Evolutionary conservation across 2,888 invertebrate species (phyloP).

Genomic region (Hyles lineata): DNA sequence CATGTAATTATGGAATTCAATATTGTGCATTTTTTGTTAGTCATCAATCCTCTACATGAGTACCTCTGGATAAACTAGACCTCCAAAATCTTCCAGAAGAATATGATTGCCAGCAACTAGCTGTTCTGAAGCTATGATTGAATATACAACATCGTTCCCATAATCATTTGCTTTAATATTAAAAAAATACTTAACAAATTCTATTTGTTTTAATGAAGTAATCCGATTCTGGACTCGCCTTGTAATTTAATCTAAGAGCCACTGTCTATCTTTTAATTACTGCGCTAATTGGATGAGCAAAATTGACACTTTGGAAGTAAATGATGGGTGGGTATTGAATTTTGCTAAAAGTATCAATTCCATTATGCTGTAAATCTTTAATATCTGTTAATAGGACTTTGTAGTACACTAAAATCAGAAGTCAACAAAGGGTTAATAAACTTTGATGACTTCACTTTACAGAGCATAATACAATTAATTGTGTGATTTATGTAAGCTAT

Average conservation of each 20-base stretch:
- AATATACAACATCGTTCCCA: neutral
- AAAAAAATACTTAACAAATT: slow-evolving; percentile 23
- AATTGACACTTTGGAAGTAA: slow-evolving; percentile 46
- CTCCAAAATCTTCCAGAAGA: no score
- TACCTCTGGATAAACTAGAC: no score
- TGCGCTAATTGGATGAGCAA: slow-evolving; percentile 54
- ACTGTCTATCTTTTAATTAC: slow-evolving; percentile 49
- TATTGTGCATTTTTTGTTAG: no score
- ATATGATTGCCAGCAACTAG: no score
- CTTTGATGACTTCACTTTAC: neutral
- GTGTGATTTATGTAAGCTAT: neutral
- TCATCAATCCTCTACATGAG: no score
- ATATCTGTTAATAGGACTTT: slow-evolving; percentile 2
- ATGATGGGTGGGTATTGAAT: slow-evolving; percentile 38
- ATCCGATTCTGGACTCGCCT: slow-evolving; percentile 25
- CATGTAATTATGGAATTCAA: no score
- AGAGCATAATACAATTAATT: neutral
- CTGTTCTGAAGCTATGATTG: no score
- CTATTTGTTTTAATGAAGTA: slow-evolving; percentile 8
- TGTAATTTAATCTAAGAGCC: slow-evolving; percentile 46
- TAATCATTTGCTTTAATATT: neutral
- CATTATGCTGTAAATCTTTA: slow-evolving; percentile 29
- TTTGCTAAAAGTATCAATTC: slow-evolving; percentile 38
- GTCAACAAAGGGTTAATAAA: neutral
- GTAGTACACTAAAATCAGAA: slow-evolving; percentile 8